Evolutionary conservation across 2,888 invertebrate genomes (phyloP).

Genomic region (Acheta domesticus): DNA sequence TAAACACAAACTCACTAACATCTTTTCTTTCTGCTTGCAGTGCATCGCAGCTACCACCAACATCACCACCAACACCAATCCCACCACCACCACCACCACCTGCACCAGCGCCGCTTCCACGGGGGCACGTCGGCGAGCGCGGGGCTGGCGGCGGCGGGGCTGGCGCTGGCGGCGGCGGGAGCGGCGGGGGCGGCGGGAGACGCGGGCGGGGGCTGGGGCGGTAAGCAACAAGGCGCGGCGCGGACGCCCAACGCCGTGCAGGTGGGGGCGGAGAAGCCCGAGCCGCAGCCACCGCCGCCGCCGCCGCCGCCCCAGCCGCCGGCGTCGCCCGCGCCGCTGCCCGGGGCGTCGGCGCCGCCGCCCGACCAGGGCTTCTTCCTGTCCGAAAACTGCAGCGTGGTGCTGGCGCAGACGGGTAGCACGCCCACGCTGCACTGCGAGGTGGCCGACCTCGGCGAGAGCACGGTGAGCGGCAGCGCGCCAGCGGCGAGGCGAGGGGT

Average conservation of each 20-base stretch:
- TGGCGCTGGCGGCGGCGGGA: background rate
- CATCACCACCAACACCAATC: background rate
- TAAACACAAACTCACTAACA: no score
- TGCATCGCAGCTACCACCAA: conserved; percentile 18
- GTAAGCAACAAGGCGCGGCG: conserved; percentile 40
- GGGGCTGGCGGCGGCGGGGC: background rate
- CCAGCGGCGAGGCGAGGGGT: background rate
- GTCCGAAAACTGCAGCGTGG: conserved; percentile 61
- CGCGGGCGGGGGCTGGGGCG: conserved; percentile 49
- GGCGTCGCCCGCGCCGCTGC: background rate
- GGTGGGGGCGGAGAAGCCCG: background rate
- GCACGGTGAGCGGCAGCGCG: conserved; percentile 54
- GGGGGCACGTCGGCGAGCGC: background rate
- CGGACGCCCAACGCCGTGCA: conserved; percentile 34
- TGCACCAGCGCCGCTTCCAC: background rate
- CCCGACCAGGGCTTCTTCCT: conserved; percentile 52
- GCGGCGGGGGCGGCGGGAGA: conserved; percentile 47
- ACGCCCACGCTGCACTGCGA: conserved; percentile 62
- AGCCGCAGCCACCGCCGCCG: conserved; percentile 24
- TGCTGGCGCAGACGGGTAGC: conserved; percentile 61
- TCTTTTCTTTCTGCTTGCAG: background rate
- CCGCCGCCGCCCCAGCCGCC: background rate
- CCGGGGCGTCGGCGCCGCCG: conserved; percentile 40
- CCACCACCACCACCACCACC: background rate
- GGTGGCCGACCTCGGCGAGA: conserved; percentile 61